Evolutionary conservation across 2,888 invertebrate species (phyloP), one percentile per base, ranked within the genome.

Genomic region (Steinernema hermaphroditum): DNA sequence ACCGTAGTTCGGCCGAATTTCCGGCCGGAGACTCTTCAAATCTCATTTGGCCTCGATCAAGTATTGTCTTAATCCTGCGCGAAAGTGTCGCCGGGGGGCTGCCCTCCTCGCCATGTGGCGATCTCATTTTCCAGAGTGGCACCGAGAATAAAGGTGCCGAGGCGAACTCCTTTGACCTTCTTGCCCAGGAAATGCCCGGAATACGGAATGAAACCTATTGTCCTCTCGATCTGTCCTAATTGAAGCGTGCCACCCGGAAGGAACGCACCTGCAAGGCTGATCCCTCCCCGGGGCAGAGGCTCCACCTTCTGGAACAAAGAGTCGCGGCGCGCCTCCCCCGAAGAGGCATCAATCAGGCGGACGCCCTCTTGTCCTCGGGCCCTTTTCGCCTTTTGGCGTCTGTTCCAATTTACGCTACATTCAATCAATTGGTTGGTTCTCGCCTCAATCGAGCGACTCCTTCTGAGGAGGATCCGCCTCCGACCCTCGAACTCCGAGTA

Each of bases 371-470:
- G 62, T 62, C 62, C 62, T 62, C 29, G 27, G 62, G 62, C 62
- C 32, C 62, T 62, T 54, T 49, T 54, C 27, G 16, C 19, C 54
- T 29, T 62, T 16, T 29, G 62, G 62, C 62, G 62, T 62, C 62
- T 32, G 62, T 62, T 62, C 62, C 62, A 62, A 62, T 62, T 62
- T 62, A 62, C 62, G 62, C 62, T 34, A 62, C 34, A 62, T 62
- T 62, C 62, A 62, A 62, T 62, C 62, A 62, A 62, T 62, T 62
- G 62, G 62, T 29, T 19, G 16, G n/a, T 46, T 46, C 46, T 8
- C 54, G 54, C 54, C n/a, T 32, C 62, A 62, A 62, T 62, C 62
- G 62, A 27, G 62, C 16, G 29, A 32, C 62, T 62, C 32, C 27
- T 22, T 19, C 1, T 27, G 16, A 54, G 29, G 37, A 37, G 62